A percentile compares a stretch with the other conserved stretches of the same genome.
These are phyloP conservation scores for Heliothis subflexa DNA, from an alignment of 1,140 invertebrate genomes.

Conservation along the genomic window DNA sequence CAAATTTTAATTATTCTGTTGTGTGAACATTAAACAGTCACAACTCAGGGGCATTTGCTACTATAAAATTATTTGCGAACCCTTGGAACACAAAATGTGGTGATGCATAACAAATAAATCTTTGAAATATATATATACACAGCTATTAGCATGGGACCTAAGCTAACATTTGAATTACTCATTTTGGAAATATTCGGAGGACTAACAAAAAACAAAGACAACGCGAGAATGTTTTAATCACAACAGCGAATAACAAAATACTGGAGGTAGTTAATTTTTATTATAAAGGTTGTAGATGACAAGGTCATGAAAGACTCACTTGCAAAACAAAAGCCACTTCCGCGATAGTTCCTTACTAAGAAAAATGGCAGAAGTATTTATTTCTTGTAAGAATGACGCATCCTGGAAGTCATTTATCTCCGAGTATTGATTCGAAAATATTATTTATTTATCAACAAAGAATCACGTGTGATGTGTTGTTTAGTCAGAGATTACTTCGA, in stretches of 20 bases:
- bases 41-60: no score
- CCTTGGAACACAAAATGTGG: no score
- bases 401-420: slow-evolving; percentile 2
- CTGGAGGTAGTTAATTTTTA: neutral
- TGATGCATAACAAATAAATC: no score
- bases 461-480: no score
- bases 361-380: slow-evolving; percentile 9
- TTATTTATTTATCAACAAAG: neutral
- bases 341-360: slow-evolving; percentile 12
- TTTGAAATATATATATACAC: neutral
- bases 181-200: neutral
- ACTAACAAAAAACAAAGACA: neutral
- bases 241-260: neutral
- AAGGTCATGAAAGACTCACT: neutral
- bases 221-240: neutral
- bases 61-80: no score
- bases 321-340: slow-evolving; percentile 7
- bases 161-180: slow-evolving; percentile 14
- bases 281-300: neutral
- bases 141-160: neutral
- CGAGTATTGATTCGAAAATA: neutral
- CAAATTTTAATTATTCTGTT: no score
- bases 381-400: neutral
- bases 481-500: no score
- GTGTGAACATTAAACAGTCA: no score